These are phyloP conservation scores for Dendroctonus valens DNA, from an alignment of 1,140 invertebrate genomes.

Conservation along the genomic window DNA sequence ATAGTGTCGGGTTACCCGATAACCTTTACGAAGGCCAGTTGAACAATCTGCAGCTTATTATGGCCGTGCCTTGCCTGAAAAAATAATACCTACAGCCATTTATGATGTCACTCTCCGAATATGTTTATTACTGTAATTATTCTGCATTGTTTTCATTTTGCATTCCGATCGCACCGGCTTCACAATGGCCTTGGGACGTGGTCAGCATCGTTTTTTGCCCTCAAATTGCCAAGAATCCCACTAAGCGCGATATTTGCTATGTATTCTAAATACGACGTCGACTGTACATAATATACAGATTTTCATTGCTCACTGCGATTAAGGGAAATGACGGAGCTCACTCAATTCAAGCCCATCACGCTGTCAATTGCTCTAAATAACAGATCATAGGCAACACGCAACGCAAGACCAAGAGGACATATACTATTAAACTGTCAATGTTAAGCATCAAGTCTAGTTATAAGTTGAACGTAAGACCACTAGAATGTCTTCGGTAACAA, in stretches of 20 bases:
- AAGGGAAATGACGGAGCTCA: too few relatives aligned
- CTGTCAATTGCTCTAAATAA: too few relatives aligned
- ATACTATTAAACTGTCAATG: too few relatives aligned
- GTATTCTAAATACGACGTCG: slow-evolving; percentile 1
- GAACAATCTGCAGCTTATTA: slow-evolving; percentile 24
- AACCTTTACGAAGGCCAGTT: slow-evolving; percentile 27
- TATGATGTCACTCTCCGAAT: slow-evolving; percentile 9
- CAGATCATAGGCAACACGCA: too few relatives aligned
- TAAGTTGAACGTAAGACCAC: too few relatives aligned
- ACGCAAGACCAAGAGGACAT: too few relatives aligned
- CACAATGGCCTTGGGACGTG: neutral
- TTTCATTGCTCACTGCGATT: too few relatives aligned
- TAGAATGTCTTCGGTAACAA: too few relatives aligned
- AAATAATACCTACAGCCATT: slow-evolving; percentile 15
- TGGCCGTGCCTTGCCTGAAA: slow-evolving; percentile 9
- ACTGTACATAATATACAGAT: neutral
- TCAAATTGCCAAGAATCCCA: neutral
- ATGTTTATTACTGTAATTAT: slow-evolving; percentile 14
- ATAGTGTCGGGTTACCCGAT: slow-evolving; percentile 24
- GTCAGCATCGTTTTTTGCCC: neutral
- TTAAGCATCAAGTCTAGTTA: too few relatives aligned
- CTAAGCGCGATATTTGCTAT: slow-evolving; percentile 9
- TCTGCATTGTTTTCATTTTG: slow-evolving; percentile 2
- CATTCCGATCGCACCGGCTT: neutral
- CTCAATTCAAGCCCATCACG: too few relatives aligned